Evolutionary conservation across 2,888 invertebrate species (phyloP).

Genomic region (Xylota sylvarum): DNA sequence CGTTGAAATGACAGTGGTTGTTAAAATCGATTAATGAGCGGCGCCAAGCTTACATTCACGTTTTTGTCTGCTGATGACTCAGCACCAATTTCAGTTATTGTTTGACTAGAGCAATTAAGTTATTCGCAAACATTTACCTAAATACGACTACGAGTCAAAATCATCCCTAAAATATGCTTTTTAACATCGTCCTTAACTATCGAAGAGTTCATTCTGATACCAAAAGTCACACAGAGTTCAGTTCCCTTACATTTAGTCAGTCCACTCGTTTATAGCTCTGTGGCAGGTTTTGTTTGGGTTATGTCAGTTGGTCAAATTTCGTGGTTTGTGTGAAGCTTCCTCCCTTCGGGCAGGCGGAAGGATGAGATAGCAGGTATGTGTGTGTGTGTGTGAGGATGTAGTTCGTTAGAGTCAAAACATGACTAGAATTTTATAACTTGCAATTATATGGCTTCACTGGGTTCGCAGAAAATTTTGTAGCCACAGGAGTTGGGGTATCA

Average conservation of each 20-base stretch:
- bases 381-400: conserved; percentile 36
- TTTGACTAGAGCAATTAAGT: not conserved
- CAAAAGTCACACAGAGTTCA: conserved; percentile 1
- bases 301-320: conserved; percentile 62
- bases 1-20: not conserved
- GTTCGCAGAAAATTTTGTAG: conserved; percentile 29
- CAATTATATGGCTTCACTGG: conserved; percentile 61
- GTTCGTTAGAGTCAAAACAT: conserved; percentile 74
- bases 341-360: conserved; percentile 3
- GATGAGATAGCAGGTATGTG: not conserved
- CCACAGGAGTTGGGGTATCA: conserved; percentile 25
- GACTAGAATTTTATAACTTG: conserved; percentile 70
- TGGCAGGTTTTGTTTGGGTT: conserved; percentile 42
- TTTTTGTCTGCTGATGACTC: not conserved
- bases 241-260: conserved; percentile 43
- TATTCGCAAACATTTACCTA: not conserved
- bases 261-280: conserved; percentile 33
- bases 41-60: not conserved
- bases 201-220: not conserved
- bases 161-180: not conserved
- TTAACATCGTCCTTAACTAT: not conserved
- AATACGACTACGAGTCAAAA: not conserved
- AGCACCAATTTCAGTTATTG: not conserved
- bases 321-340: conserved; percentile 19
- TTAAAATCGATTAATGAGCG: not conserved